Evolutionary conservation across 2,797 vertebrate genomes (phyloP).

Genomic region (Sebastolobus alascanus): DNA sequence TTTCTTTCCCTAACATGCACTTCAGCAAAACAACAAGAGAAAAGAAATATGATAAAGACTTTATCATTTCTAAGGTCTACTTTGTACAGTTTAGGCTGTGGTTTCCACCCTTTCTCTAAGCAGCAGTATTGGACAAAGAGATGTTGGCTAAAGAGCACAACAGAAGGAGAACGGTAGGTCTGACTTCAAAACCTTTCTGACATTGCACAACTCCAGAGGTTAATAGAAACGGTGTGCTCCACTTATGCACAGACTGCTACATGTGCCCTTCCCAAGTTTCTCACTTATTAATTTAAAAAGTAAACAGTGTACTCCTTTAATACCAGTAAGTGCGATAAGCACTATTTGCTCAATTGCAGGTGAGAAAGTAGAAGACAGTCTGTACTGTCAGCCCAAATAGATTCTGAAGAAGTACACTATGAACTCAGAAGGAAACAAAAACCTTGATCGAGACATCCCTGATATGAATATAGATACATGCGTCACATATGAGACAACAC

Average conservation of each 20-base stretch:
- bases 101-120: background rate
- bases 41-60: background rate
- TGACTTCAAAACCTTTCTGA: constrained; percentile 21
- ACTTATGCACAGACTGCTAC: background rate
- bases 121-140: constrained; percentile 19
- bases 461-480: background rate
- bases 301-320: constrained; percentile 15
- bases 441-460: background rate
- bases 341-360: constrained; percentile 7
- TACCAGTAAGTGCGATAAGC: background rate
- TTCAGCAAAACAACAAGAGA: background rate
- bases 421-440: background rate
- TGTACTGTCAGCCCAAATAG: background rate
- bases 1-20: background rate
- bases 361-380: constrained; percentile 6
- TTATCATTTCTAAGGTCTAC: background rate
- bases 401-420: background rate
- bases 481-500: background rate
- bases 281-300: constrained; percentile 29
- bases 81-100: background rate
- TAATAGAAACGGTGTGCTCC: constrained; percentile 1
- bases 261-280: constrained; percentile 7
- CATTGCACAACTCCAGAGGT: constrained; percentile 12
- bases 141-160: constrained; percentile 15
- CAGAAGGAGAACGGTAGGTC: background rate